Evolutionary conservation across 2,113 vertebrate genomes (phyloP), one percentile per base, ranked within the genome.

Genomic region (Polypterus bichir): DNA sequence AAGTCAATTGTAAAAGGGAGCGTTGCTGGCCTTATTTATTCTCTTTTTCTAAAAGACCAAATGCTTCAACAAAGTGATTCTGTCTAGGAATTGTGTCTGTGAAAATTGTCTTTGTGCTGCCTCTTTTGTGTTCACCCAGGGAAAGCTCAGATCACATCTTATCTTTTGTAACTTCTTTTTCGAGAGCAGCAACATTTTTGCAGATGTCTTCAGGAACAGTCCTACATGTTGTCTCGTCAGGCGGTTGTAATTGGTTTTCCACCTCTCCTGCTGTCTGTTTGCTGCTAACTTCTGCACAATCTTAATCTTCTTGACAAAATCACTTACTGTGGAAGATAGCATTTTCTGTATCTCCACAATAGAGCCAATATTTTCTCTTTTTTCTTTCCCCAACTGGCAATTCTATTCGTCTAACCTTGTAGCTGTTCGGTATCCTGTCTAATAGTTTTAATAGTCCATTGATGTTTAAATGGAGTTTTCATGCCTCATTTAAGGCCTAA

Each of bases 11-110:
- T 56, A 56, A 63, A 70, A 62, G 69, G 68, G 69, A 27, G 2
- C 27, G 64, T 64, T 67, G 64, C 27, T 2, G 27, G 27, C 27
- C 27, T 27, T 27, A 27, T 27, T 27, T 27, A 45, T 66, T 64
- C 56, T 57, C 71, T 72, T 72, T 64, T 74, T 68, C 69, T 72
- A 61, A 77, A 73, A 75, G 70, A 60, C 65, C 65, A 67, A 62
- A 68, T 52, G 62, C 68, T 67, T 62, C 44, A 62, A 66, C 57
- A 63, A 60, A 65, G 63, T 58, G 59, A 58, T 54, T 61, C 64
- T 65, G 71, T 66, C 70, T 70, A 73, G 72, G 66, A 67, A 62
- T 11, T 47, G 64, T 60, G 55, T 68, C 59, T 57, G 60, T 56
- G 71, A 72, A 71, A 73, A 75, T 77, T 69, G 63, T 66, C 64